phyloP scores from a whole-genome alignment of 2,113 vertebrate genomes.

The Catharus minimus region DNA sequence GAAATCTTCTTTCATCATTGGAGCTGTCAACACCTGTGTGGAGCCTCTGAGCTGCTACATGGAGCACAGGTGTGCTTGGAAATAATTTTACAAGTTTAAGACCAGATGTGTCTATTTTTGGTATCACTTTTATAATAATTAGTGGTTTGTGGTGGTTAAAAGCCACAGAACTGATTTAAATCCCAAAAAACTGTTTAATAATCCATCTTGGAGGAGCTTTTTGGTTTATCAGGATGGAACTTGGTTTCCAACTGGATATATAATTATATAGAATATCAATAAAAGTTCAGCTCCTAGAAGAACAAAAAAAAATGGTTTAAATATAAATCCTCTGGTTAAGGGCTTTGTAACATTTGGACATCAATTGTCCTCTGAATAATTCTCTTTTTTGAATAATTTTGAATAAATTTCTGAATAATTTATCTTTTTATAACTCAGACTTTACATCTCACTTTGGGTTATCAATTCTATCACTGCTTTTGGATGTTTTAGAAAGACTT shows the following conservation, averaged over 20 bases:
- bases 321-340: accelerated
- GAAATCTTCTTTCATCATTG: constrained; percentile 81
- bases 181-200: neutral
- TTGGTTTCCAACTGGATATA: neutral
- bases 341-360: neutral
- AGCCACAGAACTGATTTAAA: neutral
- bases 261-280: neutral
- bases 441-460: neutral
- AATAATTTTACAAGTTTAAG: neutral
- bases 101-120: neutral
- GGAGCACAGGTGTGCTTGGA: constrained; percentile 84
- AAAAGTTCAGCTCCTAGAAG: neutral
- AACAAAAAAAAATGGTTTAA: neutral
- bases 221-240: neutral
- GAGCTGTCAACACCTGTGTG: constrained; percentile 86
- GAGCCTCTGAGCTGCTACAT: constrained; percentile 90
- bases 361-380: neutral
- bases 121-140: neutral
- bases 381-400: neutral
- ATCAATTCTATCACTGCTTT: neutral
- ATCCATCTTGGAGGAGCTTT: neutral
- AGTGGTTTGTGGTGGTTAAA: neutral
- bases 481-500: neutral
- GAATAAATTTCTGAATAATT: neutral
- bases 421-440: neutral